phyloP scores from a whole-genome alignment of 1,140 invertebrate genomes.

The Bicyclus anynana region DNA sequence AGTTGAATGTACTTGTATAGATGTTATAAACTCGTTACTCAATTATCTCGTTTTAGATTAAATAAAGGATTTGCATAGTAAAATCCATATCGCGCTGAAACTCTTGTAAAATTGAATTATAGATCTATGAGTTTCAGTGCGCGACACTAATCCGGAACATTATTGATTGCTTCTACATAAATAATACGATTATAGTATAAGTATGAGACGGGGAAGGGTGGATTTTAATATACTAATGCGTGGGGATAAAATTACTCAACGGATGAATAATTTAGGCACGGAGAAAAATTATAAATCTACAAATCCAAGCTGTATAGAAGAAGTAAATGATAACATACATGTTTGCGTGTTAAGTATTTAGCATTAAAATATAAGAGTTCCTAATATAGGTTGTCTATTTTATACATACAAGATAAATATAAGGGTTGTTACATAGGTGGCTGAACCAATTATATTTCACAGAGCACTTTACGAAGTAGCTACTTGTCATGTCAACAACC shows the following conservation, averaged over 20 bases:
- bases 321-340: no score
- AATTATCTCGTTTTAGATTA: no score
- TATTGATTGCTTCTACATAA: constrained; percentile 50
- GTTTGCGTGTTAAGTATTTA: no score
- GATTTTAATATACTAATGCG: constrained; percentile 1
- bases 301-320: no score
- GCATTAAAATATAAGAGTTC: no score
- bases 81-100: constrained; percentile 12
- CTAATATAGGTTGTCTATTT: no score
- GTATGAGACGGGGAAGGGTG: constrained; percentile 29
- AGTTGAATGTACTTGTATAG: no score
- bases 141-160: constrained; percentile 49
- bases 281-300: no score
- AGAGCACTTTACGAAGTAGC: background rate
- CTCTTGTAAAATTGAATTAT: constrained; percentile 10
- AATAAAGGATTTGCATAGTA: constrained; percentile 10
- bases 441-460: background rate
- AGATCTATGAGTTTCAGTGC: no score
- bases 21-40: background rate
- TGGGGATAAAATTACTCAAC: background rate
- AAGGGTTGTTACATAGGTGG: background rate
- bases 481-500: background rate
- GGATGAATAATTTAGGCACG: no score
- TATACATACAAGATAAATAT: no score
- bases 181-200: constrained; percentile 56